Percentiles rank a stretch among this genome's conserved stretches.
phyloP scores from a whole-genome alignment of 2,797 vertebrate genomes.

The Spondyliosoma cantharus region DNA sequence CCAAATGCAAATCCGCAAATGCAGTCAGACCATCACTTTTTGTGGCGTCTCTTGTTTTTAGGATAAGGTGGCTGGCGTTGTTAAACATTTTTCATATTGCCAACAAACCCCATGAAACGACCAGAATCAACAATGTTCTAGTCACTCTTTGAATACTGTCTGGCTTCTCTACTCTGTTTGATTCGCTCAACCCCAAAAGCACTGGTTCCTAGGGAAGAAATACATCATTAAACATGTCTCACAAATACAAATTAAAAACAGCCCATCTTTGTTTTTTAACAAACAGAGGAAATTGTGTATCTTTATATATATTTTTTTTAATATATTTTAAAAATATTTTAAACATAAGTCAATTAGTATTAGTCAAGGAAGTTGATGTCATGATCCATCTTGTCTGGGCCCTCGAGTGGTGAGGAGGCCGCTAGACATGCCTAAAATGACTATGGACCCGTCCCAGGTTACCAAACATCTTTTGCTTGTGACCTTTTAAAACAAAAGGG shows the following conservation, averaged over 20 bases:
- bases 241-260: neutral
- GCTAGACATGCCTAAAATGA: too few species aligned
- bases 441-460: too few species aligned
- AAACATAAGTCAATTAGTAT: too few species aligned
- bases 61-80: neutral
- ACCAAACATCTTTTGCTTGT: too few species aligned
- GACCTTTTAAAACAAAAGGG: too few species aligned
- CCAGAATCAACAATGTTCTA: neutral
- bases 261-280: neutral
- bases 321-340: too few species aligned
- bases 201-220: neutral
- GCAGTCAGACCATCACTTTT: neutral
- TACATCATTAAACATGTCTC: neutral
- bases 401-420: too few species aligned
- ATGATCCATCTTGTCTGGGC: too few species aligned
- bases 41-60: neutral
- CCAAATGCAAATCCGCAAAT: neutral
- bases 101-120: neutral
- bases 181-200: neutral
- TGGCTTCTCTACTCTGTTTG: neutral
- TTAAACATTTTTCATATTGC: neutral
- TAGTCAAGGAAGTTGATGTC: too few species aligned
- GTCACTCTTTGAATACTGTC: neutral
- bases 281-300: neutral
- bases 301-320: too few species aligned